Evolutionary conservation across 2,113 vertebrate genomes (phyloP), one percentile per base, ranked within the genome.

Genomic region (Zootoca vivipara): DNA sequence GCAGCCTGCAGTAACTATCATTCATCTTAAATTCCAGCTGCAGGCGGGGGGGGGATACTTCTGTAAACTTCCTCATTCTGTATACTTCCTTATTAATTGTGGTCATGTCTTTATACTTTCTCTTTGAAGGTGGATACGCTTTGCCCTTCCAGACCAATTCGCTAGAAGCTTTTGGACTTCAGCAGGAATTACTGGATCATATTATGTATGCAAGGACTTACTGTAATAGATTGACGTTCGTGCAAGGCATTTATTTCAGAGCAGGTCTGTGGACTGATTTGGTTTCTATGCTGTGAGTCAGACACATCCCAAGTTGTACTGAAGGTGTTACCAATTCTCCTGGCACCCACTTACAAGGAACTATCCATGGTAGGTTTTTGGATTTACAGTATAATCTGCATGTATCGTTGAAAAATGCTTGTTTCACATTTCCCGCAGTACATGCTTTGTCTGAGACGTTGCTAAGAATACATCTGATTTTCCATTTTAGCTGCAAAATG

Each of bases 371-470:
- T 92, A 81, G 94, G 87, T 91, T 70, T 5, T 38, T 92, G 93
- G 65, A 85, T 85, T 85, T 91, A 93, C 38, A 83, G 90, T 56
- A 91, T 95, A 87, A 87, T 40, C 80, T 84, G 65, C 75, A 74
- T 86, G 87, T 91, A 79, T 42, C 86, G 13, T 90, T 90, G 79
- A 94, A 90, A 91, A 86, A 65, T 82, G 40, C 78, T 92, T 87
- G 73, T 38, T 89, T 91, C 87, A 52, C 89, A 90, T 92, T 93
- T 91, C 74, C 67, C 9, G 69, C 70, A 80, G 69, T 35, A 72
- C 46, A 86, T 85, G 82, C 91, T 94, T 93, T 85, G 82, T 91
- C 94, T 94, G 79, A 87, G 85, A 93, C 0, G 28, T 79, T 92
- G 86, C 82, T 88, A 87, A 84, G 87, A 92, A 93, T 69, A 90